Evolutionary conservation across 2,888 invertebrate species (phyloP).

Genomic region (Marronus borbonicus): DNA sequence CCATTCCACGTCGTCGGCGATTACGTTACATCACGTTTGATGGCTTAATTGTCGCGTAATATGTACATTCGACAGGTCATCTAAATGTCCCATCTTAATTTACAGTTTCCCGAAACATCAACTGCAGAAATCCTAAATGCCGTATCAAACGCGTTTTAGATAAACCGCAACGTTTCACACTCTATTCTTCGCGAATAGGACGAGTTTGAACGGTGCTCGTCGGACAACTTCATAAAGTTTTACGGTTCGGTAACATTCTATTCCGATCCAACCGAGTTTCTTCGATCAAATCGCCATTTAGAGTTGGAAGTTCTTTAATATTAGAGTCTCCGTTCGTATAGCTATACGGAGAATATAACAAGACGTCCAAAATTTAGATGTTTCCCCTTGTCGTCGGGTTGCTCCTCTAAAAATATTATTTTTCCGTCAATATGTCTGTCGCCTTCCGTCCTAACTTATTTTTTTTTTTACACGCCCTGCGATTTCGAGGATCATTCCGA

Average conservation of each 20-base stretch:
- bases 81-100: slow-evolving; percentile 22
- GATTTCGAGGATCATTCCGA: slow-evolving; percentile 55
- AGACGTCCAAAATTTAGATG: no score
- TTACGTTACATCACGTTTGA: not conserved
- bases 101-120: not conserved
- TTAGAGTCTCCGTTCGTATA: not conserved
- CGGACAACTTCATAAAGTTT: no score
- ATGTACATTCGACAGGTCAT: not conserved
- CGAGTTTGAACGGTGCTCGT: not conserved
- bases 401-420: slow-evolving; percentile 8
- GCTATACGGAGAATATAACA: not conserved
- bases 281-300: not conserved
- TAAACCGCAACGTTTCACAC: slow-evolving; percentile 29
- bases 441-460: not conserved
- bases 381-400: no score
- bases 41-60: slow-evolving; percentile 16
- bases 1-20: not conserved
- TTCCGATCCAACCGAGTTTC: not conserved
- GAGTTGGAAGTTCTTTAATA: not conserved
- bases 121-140: slow-evolving; percentile 22
- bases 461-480: not conserved
- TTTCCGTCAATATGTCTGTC: slow-evolving; percentile 48
- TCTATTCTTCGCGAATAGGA: not conserved
- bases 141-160: slow-evolving; percentile 23
- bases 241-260: not conserved